These are phyloP conservation scores for Chloroclystis v-ata DNA, from an alignment of 2,888 invertebrate species.

Conservation along the genomic window DNA sequence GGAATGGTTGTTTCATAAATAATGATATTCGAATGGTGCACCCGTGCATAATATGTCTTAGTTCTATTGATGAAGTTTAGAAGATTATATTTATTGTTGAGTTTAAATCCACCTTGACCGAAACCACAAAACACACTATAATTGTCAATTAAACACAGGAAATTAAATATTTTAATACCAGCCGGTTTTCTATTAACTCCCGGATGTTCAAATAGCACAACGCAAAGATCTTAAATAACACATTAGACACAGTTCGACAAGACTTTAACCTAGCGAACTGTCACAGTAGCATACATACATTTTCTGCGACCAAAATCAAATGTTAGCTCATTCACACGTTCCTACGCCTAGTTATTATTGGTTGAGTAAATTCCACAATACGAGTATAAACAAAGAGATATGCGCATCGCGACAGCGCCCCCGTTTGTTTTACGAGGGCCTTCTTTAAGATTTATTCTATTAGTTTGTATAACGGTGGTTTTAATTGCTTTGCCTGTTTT, in stretches of 20 bases:
- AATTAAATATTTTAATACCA: slow-evolving; percentile 9
- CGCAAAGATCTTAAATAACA: neutral
- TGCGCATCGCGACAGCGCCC: slow-evolving; percentile 35
- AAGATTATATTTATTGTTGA: too few relatives aligned
- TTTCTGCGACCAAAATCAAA: slow-evolving; percentile 27
- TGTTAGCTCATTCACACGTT: slow-evolving; percentile 32
- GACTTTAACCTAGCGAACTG: neutral
- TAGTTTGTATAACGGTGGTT: slow-evolving; percentile 56
- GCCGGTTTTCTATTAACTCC: slow-evolving; percentile 16
- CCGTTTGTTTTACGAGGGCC: slow-evolving; percentile 54
- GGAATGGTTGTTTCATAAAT: slow-evolving; percentile 13
- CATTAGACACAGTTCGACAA: neutral
- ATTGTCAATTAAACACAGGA: slow-evolving; percentile 18
- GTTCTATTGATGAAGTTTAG: too few relatives aligned
- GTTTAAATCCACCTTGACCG: slow-evolving; percentile 27
- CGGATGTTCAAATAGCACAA: slow-evolving; percentile 1
- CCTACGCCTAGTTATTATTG: slow-evolving; percentile 33
- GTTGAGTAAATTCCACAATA: slow-evolving; percentile 43
- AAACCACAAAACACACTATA: slow-evolving; percentile 5
- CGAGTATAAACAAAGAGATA: slow-evolving; percentile 38
- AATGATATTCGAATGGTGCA: neutral
- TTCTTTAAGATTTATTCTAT: slow-evolving; percentile 53
- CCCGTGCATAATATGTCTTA: too few relatives aligned
- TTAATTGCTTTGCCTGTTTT: slow-evolving; percentile 59
- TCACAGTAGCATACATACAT: neutral